Base-by-base conservation (phyloP, 2,113 vertebrate species). In the Ramphastos sulfuratus region DNA sequence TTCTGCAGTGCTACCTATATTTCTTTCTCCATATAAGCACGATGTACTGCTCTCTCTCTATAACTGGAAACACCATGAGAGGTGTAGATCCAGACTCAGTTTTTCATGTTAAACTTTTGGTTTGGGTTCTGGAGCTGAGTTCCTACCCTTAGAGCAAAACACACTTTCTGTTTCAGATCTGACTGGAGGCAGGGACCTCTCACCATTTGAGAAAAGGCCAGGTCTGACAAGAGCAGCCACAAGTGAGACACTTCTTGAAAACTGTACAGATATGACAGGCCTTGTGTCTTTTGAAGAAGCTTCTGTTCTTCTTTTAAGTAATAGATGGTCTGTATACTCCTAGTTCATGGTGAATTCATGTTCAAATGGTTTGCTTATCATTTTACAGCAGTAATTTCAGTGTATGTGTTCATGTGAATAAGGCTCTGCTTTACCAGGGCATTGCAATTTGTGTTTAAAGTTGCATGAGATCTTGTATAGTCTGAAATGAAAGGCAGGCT, bases 131-230 rank as follows among this genome's bases (percentile, higher is more conserved):
- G 44, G 79, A 91, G n/a, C 33, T 65, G 64, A 71, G 31, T 54
- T 90, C 33, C 44, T 55, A 30, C 35, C 64, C 15, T 33, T 85
- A 78, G 8, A 71, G 58, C 37, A 80, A 85, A 91, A 8, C 7
- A 17, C 66, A 31, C 21, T 82, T 90, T 76, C 7, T 76, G n/a
- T 81, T 92, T 81, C 88, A 93, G 85, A 44, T 61, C 30, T 58
- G 65, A 75, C 31, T 10, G 14, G 27, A n/a, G 67, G 66, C 81
- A 89, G 42, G 23, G n/a, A 60, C 30, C 11, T 37, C 48, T 80
- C 21, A 42, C 56, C 1, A 0, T n/a, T 12, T 0, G 2, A 28
- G 35, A 70, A 37, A 0, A 3, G 63, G n/a, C 3, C 6, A 2
- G 33, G 33, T 44, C 60, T 74, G 52, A 20, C 70, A 73, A 84